A percentile compares a stretch with the other conserved stretches of the same genome.
These are phyloP conservation scores for Batillaria attramentaria DNA, from an alignment of 1,140 invertebrate species.

Conservation along the genomic window DNA sequence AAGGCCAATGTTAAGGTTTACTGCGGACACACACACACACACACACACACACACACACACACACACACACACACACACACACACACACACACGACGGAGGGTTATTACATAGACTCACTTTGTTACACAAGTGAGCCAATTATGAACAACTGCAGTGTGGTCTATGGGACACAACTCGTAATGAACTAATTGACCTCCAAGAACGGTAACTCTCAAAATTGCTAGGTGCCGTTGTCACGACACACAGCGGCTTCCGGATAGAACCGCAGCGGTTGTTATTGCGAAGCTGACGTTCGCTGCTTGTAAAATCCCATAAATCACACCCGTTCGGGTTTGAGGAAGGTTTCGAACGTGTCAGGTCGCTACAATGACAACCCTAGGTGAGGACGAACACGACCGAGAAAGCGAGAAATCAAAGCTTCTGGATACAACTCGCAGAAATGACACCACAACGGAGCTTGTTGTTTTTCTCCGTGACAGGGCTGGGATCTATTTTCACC, in stretches of 20 bases:
- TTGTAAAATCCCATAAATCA: neutral
- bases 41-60: neutral
- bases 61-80: neutral
- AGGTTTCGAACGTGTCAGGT: too few species aligned
- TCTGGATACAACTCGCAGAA: constrained; percentile 1
- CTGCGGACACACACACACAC: neutral
- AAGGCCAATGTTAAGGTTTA: too few species aligned
- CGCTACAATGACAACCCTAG: neutral
- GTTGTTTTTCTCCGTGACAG: constrained; percentile 77
- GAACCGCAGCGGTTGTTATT: too few species aligned
- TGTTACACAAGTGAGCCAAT: too few species aligned
- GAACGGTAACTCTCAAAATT: neutral
- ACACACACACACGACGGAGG: neutral
- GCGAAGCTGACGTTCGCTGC: neutral
- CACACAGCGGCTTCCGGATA: neutral
- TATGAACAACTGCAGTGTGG: too few species aligned
- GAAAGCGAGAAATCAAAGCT: neutral
- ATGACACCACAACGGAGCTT: constrained; percentile 69
- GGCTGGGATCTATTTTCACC: constrained; percentile 75
- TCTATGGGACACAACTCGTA: too few species aligned
- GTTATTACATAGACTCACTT: too few species aligned
- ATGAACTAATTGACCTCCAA: neutral
- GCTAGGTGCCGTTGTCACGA: constrained; percentile 11
- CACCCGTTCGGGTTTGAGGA: too few species aligned
- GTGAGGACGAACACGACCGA: neutral